phyloP scores from a whole-genome alignment of 2,888 invertebrate species.

The Rhingia campestris region DNA sequence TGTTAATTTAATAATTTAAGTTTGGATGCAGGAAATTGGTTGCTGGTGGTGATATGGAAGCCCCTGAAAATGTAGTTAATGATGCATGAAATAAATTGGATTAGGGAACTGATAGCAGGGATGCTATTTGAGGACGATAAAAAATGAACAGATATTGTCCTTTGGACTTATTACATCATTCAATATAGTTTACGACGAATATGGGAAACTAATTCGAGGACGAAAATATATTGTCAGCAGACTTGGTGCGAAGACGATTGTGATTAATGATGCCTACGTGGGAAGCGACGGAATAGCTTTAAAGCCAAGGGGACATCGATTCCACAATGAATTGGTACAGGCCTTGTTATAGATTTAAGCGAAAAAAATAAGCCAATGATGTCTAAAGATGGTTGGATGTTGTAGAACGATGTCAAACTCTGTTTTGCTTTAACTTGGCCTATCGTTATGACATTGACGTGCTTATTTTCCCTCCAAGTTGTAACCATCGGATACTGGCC shows the following conservation, averaged over 20 bases:
- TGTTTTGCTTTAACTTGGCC: too few relatives aligned
- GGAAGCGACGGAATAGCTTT: too few relatives aligned
- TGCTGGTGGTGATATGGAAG: constrained; percentile 6
- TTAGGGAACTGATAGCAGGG: constrained; percentile 16
- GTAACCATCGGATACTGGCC: too few relatives aligned
- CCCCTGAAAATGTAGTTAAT: constrained; percentile 38
- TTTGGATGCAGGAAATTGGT: constrained; percentile 25
- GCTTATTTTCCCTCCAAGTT: too few relatives aligned
- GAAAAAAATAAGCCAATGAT: too few relatives aligned
- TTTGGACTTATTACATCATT: constrained; percentile 48
- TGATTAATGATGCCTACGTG: constrained; percentile 49
- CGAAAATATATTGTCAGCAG: constrained; percentile 44
- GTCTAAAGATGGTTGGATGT: too few relatives aligned
- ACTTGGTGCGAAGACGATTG: constrained; percentile 48
- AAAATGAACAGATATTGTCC: constrained; percentile 54
- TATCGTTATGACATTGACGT: too few relatives aligned
- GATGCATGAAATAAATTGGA: constrained; percentile 59
- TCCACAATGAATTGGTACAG: too few relatives aligned
- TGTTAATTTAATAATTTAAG: constrained; percentile 44
- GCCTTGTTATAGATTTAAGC: too few relatives aligned
- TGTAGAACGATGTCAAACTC: too few relatives aligned
- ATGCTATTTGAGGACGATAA: constrained; percentile 25
- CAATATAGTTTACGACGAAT: constrained; percentile 36
- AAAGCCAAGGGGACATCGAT: too few relatives aligned
- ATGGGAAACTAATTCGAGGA: constrained; percentile 2